Evolutionary conservation across 2,888 invertebrate genomes (phyloP).

Genomic region (Drosophila greeni): DNA sequence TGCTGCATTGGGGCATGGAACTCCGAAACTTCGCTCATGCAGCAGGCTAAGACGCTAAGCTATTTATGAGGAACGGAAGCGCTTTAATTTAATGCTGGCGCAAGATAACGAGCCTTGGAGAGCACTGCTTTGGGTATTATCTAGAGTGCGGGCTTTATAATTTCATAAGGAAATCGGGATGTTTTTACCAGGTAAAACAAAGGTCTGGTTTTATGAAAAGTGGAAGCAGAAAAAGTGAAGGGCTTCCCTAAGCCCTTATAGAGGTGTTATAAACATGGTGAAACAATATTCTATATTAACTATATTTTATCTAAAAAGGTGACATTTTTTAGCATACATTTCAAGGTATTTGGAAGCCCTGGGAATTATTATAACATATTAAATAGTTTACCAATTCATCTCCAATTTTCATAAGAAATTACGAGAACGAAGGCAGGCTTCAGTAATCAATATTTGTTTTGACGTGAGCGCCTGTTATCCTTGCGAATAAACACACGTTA

Average conservation of each 20-base stretch:
- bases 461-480: too few species aligned
- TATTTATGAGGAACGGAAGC: slow-evolving; percentile 16
- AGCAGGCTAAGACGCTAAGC: background rate
- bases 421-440: background rate
- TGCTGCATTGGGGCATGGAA: slow-evolving; percentile 8
- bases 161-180: background rate
- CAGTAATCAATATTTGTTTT: background rate
- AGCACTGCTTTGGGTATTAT: background rate
- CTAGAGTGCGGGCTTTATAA: background rate
- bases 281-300: too few species aligned
- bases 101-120: slow-evolving; percentile 8
- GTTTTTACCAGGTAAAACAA: too few species aligned
- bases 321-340: too few species aligned
- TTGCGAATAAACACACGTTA: background rate
- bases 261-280: too few species aligned
- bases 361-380: too few species aligned
- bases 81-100: slow-evolving; percentile 19
- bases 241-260: too few species aligned
- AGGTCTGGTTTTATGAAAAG: background rate
- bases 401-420: background rate
- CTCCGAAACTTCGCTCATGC: slow-evolving; percentile 3
- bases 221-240: too few species aligned
- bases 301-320: too few species aligned
- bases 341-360: too few species aligned
- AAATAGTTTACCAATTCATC: background rate